Evolutionary conservation across 2,888 invertebrate species (phyloP).

Genomic region (Eupithecia exiguata): DNA sequence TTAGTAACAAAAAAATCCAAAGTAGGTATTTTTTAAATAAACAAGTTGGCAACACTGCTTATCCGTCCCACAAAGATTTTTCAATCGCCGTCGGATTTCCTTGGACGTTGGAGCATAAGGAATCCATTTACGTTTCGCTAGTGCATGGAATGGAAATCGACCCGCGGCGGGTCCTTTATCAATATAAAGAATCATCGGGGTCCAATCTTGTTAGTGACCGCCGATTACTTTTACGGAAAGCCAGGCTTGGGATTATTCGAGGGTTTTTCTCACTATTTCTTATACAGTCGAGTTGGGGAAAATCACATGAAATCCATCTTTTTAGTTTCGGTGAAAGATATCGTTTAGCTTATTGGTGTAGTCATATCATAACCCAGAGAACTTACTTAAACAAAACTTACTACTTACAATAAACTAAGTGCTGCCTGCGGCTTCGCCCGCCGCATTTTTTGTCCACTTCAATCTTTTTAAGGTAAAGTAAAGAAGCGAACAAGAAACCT

Average conservation of each 20-base stretch:
- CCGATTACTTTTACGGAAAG: conserved; percentile 27
- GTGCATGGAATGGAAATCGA: conserved; percentile 53
- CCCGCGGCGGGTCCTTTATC: conserved; percentile 47
- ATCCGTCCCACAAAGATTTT: conserved; percentile 68
- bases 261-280: conserved; percentile 13
- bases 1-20: neutral
- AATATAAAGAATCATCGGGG: conserved; percentile 26
- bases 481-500: no score
- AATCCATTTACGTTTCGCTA: conserved; percentile 63
- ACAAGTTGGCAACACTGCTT: conserved; percentile 36
- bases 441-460: no score
- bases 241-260: conserved; percentile 29
- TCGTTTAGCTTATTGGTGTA: neutral
- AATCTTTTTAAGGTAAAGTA: no score
- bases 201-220: conserved; percentile 15
- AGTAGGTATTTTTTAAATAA: neutral
- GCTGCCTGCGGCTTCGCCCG: no score
- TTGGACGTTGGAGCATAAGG: conserved; percentile 60
- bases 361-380: no score
- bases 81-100: conserved; percentile 74
- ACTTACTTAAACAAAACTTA: no score
- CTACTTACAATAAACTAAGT: no score
- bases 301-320: neutral
- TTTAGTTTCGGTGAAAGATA: neutral
- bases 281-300: neutral